phyloP scores from a whole-genome alignment of 2,888 invertebrate species.

The Ophioninae sp. region DNA sequence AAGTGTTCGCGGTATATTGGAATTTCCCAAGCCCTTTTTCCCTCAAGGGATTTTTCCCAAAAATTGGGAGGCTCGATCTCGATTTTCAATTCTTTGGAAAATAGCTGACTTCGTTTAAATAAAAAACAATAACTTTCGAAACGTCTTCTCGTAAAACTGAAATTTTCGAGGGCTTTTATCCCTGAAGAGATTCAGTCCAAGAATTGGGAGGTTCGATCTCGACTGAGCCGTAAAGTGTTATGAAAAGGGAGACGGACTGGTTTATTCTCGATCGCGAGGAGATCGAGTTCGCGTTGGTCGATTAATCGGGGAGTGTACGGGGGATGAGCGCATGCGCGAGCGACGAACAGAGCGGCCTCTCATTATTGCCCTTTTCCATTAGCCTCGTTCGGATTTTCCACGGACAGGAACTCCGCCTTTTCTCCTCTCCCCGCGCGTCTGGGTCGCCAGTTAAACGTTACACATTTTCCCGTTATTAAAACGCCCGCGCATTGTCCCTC shows the following conservation, averaged over 20 bases:
- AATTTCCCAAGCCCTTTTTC: no score
- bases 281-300: neutral
- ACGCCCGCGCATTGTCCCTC: slow-evolving; percentile 56
- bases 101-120: neutral
- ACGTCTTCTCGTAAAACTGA: no score
- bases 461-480: slow-evolving; percentile 67
- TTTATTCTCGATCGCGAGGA: neutral
- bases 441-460: slow-evolving; percentile 58
- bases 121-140: no score
- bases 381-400: slow-evolving; percentile 72
- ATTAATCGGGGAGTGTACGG: neutral
- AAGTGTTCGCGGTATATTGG: no score
- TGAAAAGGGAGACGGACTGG: neutral
- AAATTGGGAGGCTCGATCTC: no score
- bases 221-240: neutral
- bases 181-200: neutral
- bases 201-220: neutral
- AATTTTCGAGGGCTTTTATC: no score
- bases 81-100: no score
- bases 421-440: neutral
- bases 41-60: no score
- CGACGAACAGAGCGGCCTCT: slow-evolving; percentile 35
- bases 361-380: slow-evolving; percentile 73
- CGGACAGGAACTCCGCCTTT: slow-evolving; percentile 39
- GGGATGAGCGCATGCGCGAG: neutral